Conservation (phyloP, 1,140 invertebrate genomes). For the Drosophila takahashii region DNA sequence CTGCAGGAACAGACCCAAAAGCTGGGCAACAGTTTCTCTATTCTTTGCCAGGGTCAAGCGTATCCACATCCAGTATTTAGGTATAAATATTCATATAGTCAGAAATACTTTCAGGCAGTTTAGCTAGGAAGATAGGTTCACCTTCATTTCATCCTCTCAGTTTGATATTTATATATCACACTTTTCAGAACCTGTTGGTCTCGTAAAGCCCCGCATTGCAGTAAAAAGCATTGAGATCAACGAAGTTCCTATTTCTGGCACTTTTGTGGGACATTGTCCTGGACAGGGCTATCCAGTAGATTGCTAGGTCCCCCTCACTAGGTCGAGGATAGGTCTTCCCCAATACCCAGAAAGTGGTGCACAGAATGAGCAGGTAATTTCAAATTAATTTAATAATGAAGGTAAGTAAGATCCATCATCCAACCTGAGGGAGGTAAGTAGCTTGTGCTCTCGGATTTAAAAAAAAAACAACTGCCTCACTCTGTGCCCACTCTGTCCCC, state of each 20-base stretch:
- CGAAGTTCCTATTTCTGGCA: slow-evolving; percentile 48
- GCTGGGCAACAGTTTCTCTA: slow-evolving; percentile 84
- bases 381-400: not conserved
- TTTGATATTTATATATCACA: not conserved
- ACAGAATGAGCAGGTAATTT: slow-evolving; percentile 50
- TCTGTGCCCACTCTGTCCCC: slow-evolving; percentile 51
- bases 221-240: slow-evolving; percentile 76
- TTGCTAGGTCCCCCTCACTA: slow-evolving; percentile 21
- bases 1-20: slow-evolving; percentile 85
- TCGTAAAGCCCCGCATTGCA: slow-evolving; percentile 72
- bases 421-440: slow-evolving; percentile 20
- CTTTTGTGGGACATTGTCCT: slow-evolving; percentile 86
- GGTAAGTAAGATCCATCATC: slow-evolving; percentile 51
- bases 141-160: not conserved
- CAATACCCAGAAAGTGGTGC: slow-evolving; percentile 30
- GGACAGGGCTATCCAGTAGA: slow-evolving; percentile 89
- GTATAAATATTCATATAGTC: slow-evolving; percentile 80
- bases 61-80: slow-evolving; percentile 88
- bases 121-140: no score
- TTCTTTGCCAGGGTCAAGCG: slow-evolving; percentile 87
- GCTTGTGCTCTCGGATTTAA: not conserved
- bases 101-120: slow-evolving; percentile 37
- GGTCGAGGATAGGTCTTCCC: slow-evolving; percentile 19
- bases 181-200: slow-evolving; percentile 72
- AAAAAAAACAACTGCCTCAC: slow-evolving; percentile 41